Evolutionary conservation across 2,113 vertebrate genomes (phyloP), one percentile per base, ranked within the genome.

Genomic region (Sylvia atricapilla): DNA sequence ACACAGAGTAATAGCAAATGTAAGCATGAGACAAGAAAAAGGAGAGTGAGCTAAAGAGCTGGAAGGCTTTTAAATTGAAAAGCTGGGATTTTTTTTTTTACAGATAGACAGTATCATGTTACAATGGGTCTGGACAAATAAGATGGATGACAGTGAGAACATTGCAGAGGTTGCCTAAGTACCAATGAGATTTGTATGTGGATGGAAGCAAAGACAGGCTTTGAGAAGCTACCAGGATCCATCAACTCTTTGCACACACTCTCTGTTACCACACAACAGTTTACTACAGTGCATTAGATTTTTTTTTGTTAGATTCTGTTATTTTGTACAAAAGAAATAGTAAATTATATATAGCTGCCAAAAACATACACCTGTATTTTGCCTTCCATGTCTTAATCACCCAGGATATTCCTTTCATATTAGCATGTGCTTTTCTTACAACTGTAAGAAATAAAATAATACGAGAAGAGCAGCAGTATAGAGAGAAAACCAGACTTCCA

Each of bases 211-310:
- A 79, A 80, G 31, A 46, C 0, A 44, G 33, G 17, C 24, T 88
- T 70, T 59, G 22, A 69, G 68, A n/a, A 70, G 24, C 31, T 89
- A 67, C 24, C 52, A 72, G 31, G 17, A 68, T 63, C 25, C 46
- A 30, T 39, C 31, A 72, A 13, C 12, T 76, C 53, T 73, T 90
- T 74, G 55, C n/a, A 75, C 5, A 90, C 47, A 52, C 18, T 52
- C 37, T n/a, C 47, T 64, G 47, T 10, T n/a, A 62, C 17, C 37
- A 56, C 6, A 35, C 15, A 83, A 46, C 7, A 74, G 35, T 1
- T 0, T 41, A 67, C 31, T 46, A 33, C 0, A 2, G 46, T 0
- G 0, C 49, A 37, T 20, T 58, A 39, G 22, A 30, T 22, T 72
- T 55, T 50, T 55, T 50, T 53, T 43, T 35, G 46, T 69, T 82